These are phyloP conservation scores for Darevskia mixta DNA, from an alignment of 2,797 vertebrate species.

Conservation along the genomic window DNA sequence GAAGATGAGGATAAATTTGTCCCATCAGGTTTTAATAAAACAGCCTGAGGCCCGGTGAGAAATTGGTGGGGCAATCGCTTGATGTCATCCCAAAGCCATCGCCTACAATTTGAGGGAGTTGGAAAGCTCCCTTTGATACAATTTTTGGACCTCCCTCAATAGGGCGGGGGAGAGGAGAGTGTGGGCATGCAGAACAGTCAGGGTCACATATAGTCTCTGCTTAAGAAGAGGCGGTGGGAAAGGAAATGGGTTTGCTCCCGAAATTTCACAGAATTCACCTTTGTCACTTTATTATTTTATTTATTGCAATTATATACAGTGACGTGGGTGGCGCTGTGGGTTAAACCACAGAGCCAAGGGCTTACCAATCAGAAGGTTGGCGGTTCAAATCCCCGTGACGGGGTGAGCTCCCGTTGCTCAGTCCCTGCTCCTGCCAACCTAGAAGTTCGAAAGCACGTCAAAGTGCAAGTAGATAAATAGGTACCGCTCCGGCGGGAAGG, in stretches of 20 bases:
- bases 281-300: background rate
- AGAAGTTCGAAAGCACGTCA: too few relatives aligned
- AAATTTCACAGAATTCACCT: background rate
- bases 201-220: background rate
- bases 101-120: background rate
- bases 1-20: constrained; percentile 18
- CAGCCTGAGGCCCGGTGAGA: background rate
- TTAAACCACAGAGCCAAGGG: too few relatives aligned
- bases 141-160: too few relatives aligned
- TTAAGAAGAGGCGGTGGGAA: background rate
- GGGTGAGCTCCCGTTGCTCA: too few relatives aligned
- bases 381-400: too few relatives aligned
- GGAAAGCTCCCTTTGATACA: background rate
- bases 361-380: too few relatives aligned
- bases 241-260: background rate
- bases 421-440: too few relatives aligned
- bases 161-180: background rate
- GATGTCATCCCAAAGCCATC: background rate
- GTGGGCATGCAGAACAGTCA: background rate
- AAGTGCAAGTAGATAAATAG: too few relatives aligned
- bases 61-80: background rate
- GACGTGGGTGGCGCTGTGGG: too few relatives aligned
- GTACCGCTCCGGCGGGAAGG: too few relatives aligned
- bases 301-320: too few relatives aligned
- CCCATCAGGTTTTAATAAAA: background rate